These are phyloP conservation scores for Sylvia atricapilla DNA, from an alignment of 2,113 vertebrate genomes.

Conservation along the genomic window DNA sequence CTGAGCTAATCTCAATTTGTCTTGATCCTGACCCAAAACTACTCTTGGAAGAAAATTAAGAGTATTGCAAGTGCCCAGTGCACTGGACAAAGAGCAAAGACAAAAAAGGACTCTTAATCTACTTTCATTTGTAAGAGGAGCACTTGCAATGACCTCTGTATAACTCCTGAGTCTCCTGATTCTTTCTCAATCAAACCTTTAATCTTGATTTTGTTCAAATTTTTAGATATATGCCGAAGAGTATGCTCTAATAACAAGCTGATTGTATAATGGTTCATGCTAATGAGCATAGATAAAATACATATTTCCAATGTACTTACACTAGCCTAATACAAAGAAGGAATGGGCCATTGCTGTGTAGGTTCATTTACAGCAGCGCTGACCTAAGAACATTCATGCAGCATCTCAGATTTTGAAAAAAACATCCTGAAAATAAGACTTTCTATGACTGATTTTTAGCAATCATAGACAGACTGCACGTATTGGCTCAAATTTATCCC, in stretches of 20 bases:
- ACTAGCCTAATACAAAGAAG: background rate
- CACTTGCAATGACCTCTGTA: background rate
- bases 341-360: background rate
- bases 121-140: background rate
- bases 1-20: background rate
- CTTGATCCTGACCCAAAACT: background rate
- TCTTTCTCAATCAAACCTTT: background rate
- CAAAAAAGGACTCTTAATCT: background rate
- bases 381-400: accelerated
- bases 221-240: background rate
- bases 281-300: background rate
- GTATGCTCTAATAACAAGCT: background rate
- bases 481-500: background rate
- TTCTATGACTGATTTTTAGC: background rate
- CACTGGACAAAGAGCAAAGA: background rate
- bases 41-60: background rate
- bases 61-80: background rate
- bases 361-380: background rate
- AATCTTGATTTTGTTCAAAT: background rate
- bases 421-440: background rate
- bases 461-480: background rate
- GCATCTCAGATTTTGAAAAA: background rate
- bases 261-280: background rate
- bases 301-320: background rate
- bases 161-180: background rate